Percentiles rank a stretch among this genome's conserved stretches.
Conservation (phyloP, 2,113 vertebrate genomes). For the Solea solea region DNA sequence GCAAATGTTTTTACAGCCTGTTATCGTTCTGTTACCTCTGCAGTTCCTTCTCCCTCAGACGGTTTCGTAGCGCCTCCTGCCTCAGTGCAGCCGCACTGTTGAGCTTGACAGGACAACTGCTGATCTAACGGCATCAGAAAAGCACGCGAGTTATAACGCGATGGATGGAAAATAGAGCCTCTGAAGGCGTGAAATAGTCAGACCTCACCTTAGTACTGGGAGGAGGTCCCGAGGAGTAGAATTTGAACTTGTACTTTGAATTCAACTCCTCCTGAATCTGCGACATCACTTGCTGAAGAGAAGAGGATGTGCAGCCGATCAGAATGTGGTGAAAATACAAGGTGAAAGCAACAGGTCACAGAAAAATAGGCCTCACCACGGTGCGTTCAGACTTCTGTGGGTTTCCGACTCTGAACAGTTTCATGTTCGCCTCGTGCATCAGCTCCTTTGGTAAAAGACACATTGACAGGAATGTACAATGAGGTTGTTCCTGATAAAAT, state of each 20-base stretch:
- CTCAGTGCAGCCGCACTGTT: slow-evolving; percentile 90
- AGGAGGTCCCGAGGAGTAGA: slow-evolving; percentile 52
- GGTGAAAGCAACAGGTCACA: not conserved
- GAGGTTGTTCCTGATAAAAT: not conserved
- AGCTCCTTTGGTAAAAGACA: slow-evolving; percentile 71
- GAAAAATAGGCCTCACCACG: slow-evolving; percentile 61
- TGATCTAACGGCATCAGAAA: slow-evolving; percentile 72
- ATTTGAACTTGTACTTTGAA: slow-evolving; percentile 71
- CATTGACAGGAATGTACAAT: not conserved
- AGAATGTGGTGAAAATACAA: not conserved
- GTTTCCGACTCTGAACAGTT: slow-evolving; percentile 80
- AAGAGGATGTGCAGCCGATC: slow-evolving; percentile 1
- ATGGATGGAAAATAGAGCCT: not conserved
- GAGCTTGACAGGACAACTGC: slow-evolving; percentile 84
- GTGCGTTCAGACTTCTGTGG: slow-evolving; percentile 77
- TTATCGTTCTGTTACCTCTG: slow-evolving; percentile 78
- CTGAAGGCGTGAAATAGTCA: too few relatives aligned
- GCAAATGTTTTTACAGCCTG: too few relatives aligned
- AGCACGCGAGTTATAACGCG: not conserved
- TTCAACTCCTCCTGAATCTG: slow-evolving; percentile 73
- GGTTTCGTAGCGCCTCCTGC: slow-evolving; percentile 84
- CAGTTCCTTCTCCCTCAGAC: slow-evolving; percentile 85
- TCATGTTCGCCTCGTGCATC: slow-evolving; percentile 82
- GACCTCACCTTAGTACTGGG: slow-evolving; percentile 58
- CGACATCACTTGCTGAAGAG: slow-evolving; percentile 70